phyloP scores from a whole-genome alignment of 1,140 invertebrate species.

The Dinoponera quadriceps region DNA sequence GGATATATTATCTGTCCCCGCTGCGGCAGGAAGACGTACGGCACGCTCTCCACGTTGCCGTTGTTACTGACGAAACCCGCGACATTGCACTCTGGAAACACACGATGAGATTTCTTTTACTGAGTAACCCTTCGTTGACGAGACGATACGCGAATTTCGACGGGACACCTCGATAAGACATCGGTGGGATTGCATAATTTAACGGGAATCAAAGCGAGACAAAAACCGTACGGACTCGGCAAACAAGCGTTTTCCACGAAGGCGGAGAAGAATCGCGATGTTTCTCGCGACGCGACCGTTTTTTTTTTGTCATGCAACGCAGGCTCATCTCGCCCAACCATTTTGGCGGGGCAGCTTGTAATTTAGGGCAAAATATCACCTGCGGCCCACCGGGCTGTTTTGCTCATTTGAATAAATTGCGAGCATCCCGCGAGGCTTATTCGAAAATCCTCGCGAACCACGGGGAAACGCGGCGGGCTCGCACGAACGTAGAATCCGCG shows the following conservation, averaged over 20 bases:
- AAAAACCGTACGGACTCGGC: not conserved
- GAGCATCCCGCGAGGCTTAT: not conserved
- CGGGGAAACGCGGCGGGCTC: not conserved
- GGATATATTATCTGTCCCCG: constrained; percentile 95
- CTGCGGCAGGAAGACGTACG: constrained; percentile 93
- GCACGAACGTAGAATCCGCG: constrained; percentile 36
- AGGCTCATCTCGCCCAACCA: constrained; percentile 22
- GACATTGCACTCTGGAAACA: constrained; percentile 92
- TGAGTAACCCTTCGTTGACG: no score
- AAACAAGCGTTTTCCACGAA: not conserved
- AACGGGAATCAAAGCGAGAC: no score
- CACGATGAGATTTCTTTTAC: not conserved
- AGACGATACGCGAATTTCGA: no score
- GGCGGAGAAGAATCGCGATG: constrained; percentile 17
- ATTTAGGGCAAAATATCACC: constrained; percentile 55
- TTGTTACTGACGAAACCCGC: constrained; percentile 92
- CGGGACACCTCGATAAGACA: no score
- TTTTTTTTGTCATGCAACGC: constrained; percentile 32
- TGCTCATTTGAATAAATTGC: constrained; percentile 57
- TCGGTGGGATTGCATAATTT: no score
- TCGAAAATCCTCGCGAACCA: constrained; percentile 17
- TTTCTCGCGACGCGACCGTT: not conserved
- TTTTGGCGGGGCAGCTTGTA: constrained; percentile 61
- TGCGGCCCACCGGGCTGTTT: not conserved
- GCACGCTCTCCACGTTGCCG: constrained; percentile 91